Percentiles rank a stretch among this genome's conserved stretches.
Conservation (phyloP, 2,113 vertebrate species). For the Meriones unguiculatus region DNA sequence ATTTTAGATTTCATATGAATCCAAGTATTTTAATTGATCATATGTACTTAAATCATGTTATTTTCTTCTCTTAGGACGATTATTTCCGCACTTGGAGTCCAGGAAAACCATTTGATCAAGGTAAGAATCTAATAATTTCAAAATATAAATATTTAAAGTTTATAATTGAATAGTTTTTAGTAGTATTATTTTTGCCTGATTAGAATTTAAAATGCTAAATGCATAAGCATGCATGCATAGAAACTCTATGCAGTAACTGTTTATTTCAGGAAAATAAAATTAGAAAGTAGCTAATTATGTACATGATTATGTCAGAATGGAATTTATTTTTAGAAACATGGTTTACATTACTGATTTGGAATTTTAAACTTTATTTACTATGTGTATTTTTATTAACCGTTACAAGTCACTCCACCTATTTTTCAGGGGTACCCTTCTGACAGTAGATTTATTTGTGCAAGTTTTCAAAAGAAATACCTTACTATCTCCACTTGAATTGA, state of each 20-base stretch:
- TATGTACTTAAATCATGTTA: slow-evolving; percentile 76
- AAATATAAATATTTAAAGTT: neutral
- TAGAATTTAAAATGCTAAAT: neutral
- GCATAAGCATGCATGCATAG: neutral
- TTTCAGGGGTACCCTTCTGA: neutral
- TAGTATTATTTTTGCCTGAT: neutral
- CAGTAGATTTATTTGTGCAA: neutral
- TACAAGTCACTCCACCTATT: neutral
- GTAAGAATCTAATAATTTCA: slow-evolving; percentile 86
- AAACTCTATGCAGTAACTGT: neutral
- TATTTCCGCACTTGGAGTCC: slow-evolving; percentile 95
- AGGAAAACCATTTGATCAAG: slow-evolving; percentile 95
- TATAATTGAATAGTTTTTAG: neutral
- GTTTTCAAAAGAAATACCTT: neutral
- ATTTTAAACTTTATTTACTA: neutral
- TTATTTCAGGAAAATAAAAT: neutral
- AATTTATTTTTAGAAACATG: slow-evolving; percentile 15
- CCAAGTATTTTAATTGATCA: slow-evolving; percentile 35
- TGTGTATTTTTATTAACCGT: neutral
- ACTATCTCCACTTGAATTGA: neutral
- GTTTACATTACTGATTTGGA: neutral
- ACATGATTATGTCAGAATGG: neutral
- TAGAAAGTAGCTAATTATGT: neutral
- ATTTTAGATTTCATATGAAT: slow-evolving; percentile 67
- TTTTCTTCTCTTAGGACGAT: slow-evolving; percentile 88